A percentile compares a stretch with the other conserved stretches of the same genome.
phyloP scores from a whole-genome alignment of 2,888 invertebrate species.

The Caenorhabditis sp. region DNA sequence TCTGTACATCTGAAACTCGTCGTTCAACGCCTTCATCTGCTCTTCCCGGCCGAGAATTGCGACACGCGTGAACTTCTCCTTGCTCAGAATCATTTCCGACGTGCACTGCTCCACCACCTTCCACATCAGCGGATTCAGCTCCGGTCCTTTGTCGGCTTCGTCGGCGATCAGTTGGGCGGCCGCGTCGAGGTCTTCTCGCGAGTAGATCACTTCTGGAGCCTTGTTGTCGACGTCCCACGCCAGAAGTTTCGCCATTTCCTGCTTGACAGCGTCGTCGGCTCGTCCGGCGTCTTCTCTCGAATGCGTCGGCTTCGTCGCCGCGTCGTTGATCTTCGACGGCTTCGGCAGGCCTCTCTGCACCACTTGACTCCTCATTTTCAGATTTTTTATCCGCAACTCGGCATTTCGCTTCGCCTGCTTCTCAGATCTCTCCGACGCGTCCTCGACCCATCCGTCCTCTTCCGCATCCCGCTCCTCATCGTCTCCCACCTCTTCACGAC shows the following conservation, averaged over 20 bases:
- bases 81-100: conserved; percentile 74
- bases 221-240: conserved; percentile 79
- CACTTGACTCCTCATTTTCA: conserved; percentile 76
- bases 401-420: conserved; percentile 82
- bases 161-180: conserved; percentile 70
- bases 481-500: conserved; percentile 85
- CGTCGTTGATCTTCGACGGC: conserved; percentile 77
- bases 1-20: conserved; percentile 87
- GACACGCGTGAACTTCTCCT: conserved; percentile 76
- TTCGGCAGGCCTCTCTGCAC: conserved; percentile 78
- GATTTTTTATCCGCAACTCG: conserved; percentile 79
- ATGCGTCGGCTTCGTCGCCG: conserved; percentile 70
- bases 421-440: conserved; percentile 80
- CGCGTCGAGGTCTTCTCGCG: conserved; percentile 72
- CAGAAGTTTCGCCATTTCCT: conserved; percentile 85
- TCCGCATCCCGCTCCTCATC: conserved; percentile 76
- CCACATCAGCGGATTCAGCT: conserved; percentile 76
- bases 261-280: conserved; percentile 80
- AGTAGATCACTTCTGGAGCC: conserved; percentile 68
- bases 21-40: conserved; percentile 79
- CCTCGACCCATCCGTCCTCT: conserved; percentile 78
- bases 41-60: conserved; percentile 75
- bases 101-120: conserved; percentile 77
- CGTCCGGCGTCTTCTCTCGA: conserved; percentile 69
- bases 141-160: conserved; percentile 64